A percentile compares a stretch with the other conserved stretches of the same genome.
Conservation (phyloP, 92 coral and sea anemone genomes). For the Pocillopora meandrina region DNA sequence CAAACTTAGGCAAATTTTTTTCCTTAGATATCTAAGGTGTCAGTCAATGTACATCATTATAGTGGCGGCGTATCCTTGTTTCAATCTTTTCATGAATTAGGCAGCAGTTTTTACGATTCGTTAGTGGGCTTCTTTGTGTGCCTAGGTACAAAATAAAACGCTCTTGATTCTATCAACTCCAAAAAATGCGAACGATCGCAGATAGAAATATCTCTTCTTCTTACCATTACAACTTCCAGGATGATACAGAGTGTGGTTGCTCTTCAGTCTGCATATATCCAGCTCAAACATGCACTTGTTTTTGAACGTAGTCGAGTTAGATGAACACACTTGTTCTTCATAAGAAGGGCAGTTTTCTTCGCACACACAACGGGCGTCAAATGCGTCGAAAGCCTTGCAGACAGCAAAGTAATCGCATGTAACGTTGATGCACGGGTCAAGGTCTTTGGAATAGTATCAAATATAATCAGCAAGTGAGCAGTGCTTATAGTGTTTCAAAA, state of each 20-base stretch:
- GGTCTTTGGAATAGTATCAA: not conserved
- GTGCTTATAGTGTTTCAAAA: not conserved
- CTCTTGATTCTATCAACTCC: not conserved
- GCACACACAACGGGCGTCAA: constrained; percentile 61
- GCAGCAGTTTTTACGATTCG: too few relatives aligned
- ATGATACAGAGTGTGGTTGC: constrained; percentile 58
- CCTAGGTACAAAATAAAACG: too few relatives aligned
- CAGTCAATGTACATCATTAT: too few relatives aligned
- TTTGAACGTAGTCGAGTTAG: constrained; percentile 58
- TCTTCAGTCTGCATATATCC: constrained; percentile 51
- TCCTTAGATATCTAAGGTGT: too few relatives aligned
- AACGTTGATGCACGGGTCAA: constrained; percentile 64
- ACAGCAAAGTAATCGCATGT: constrained; percentile 56
- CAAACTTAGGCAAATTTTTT: too few relatives aligned
- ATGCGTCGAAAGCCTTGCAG: constrained; percentile 51
- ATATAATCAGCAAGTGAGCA: not conserved
- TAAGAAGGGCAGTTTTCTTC: constrained; percentile 52
- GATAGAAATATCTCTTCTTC: not conserved
- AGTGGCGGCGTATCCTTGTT: too few relatives aligned
- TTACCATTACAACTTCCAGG: constrained; percentile 66
- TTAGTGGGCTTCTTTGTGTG: too few relatives aligned
- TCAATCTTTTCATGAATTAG: too few relatives aligned
- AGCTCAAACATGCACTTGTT: constrained; percentile 55
- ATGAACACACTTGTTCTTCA: constrained; percentile 66
- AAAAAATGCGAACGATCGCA: not conserved